Base-by-base conservation (phyloP, 2,888 invertebrate species). In the Cheilosia pagana region DNA sequence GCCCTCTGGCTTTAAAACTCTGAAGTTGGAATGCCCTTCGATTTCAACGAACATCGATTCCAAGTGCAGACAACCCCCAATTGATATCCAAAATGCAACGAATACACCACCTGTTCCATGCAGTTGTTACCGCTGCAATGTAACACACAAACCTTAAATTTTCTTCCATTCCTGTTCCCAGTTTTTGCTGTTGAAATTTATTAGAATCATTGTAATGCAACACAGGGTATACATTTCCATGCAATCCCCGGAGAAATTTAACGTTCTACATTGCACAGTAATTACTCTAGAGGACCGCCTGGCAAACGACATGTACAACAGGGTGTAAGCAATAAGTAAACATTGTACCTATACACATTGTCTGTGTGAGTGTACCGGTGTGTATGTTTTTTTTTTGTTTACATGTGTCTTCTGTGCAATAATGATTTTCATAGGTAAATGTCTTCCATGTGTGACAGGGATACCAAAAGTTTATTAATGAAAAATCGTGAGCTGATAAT, bases 401-500 rank as follows among this genome's bases (percentile, higher is more conserved):
- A 60, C 65, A 75, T 57, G 55, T 57, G 41, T 55, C n/a, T 45
- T 45, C 25, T 45, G 41, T 57, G 16, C 12, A 31, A 28, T 16
- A 57, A 35, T 35, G 52, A 63, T 57, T 68, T 65, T 43, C 43
- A 70, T 52, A 81, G 63, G 57, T 76, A 45, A 59, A 70, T 70
- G 52, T 50, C 52, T 10, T 52, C 52, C 43, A 70, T 65, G 23
- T 59, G 55, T 72, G 65, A 71, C 60, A 53, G 16, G 67, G 45
- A 72, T 48, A 81, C 12, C 48, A 72, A 79, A 83, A 83, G 59
- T 76, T 83, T 68, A 16, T 50, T 57, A 78, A 72, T 75, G 76
- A 75, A 72, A 67, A 83, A 75, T 78, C 65, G 43, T 71, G 53
- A 86, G 75, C 75, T 75, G 45, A 82, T 81, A 77, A 68, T 76